Evolutionary conservation across 2,888 invertebrate genomes (phyloP), one percentile per base, ranked within the genome.

Genomic region (Meandrusa payeni): DNA sequence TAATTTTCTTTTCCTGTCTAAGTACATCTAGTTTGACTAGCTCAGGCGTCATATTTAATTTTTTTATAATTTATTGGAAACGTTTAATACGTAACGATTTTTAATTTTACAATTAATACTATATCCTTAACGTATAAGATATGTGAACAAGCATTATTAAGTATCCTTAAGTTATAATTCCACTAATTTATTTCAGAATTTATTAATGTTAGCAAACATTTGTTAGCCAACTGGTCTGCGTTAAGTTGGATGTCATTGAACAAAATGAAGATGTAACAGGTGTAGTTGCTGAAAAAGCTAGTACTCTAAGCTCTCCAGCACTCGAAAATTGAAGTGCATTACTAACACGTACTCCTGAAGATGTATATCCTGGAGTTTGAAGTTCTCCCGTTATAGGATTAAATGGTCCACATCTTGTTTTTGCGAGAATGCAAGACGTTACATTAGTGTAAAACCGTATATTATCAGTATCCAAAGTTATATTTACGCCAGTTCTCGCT

Each of bases 371-470:
- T 15, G 89, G 89, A 22, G 88, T 81, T 69, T 91, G 91, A 2
- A 89, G 69, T 44, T 90, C 90, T 6, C 92, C 92, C 1, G 92
- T 91, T 40, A 92, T 91, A 2, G 92, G 92, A 65, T 92, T 92
- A 60, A 81, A 90, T 1, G 80, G 72, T 31, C 89, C 85, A 69
- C 92, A 93, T 39, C 92, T 83, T 1, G 91, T 73, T 58, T 89
- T 90, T 0, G 92, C 91, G 43, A 93, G 67, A 47, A 93, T 88
- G 61, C 92, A 92, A 5, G 91, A 90, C 1, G 92, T 92, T 19
- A 92, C 89, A 61, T 93, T 92, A 15, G 88, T 90, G 58, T 80
- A 91, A 57, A 90, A 89, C 19, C 76, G 62, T n/a, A 89, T 74
- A 56, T 89, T 89, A 49, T 89, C 88, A 7, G 70, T 74, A 53